phyloP scores from a whole-genome alignment of 2,113 vertebrate genomes.

The Cephalopholis sonnerati region DNA sequence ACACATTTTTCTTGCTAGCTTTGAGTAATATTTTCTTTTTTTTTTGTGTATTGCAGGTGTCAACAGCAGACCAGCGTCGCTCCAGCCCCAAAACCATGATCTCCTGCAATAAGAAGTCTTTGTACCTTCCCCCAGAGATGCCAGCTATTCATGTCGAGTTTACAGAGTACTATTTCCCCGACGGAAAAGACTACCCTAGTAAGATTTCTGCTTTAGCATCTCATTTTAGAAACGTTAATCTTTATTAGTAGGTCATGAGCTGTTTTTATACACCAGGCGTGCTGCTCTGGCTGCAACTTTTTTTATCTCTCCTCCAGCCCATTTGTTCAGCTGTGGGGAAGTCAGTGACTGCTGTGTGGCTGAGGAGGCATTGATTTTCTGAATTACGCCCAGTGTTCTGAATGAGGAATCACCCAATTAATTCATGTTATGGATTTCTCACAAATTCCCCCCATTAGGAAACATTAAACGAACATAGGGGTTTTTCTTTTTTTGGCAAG shows the following conservation, averaged over 20 bases:
- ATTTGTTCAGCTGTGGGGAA: constrained; percentile 12
- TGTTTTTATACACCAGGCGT: constrained; percentile 3
- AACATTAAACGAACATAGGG: not conserved
- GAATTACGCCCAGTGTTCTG: constrained; percentile 26
- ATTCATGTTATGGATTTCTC: constrained; percentile 48
- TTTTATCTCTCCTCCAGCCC: not conserved
- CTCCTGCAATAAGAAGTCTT: constrained; percentile 98
- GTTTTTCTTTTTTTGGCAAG: constrained; percentile 7
- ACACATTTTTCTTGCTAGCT: not conserved
- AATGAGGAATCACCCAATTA: constrained; percentile 51
- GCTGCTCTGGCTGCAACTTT: constrained; percentile 18
- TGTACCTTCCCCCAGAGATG: constrained; percentile 98
- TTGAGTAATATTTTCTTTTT: not conserved
- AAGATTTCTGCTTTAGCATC: constrained; percentile 71
- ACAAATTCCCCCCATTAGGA: constrained; percentile 13
- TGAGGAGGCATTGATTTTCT: constrained; percentile 60
- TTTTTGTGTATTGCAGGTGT: constrained; percentile 86
- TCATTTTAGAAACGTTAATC: constrained; percentile 2
- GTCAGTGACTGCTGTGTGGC: constrained; percentile 22
- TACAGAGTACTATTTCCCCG: constrained; percentile 98
- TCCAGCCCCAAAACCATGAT: constrained; percentile 96
- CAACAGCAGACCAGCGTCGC: constrained; percentile 95
- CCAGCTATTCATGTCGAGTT: constrained; percentile 96
- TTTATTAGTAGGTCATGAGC: not conserved
- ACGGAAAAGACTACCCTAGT: constrained; percentile 98